Evolutionary conservation across 1,140 invertebrate species (phyloP), one percentile per base, ranked within the genome.

Genomic region (Chelonus insularis): DNA sequence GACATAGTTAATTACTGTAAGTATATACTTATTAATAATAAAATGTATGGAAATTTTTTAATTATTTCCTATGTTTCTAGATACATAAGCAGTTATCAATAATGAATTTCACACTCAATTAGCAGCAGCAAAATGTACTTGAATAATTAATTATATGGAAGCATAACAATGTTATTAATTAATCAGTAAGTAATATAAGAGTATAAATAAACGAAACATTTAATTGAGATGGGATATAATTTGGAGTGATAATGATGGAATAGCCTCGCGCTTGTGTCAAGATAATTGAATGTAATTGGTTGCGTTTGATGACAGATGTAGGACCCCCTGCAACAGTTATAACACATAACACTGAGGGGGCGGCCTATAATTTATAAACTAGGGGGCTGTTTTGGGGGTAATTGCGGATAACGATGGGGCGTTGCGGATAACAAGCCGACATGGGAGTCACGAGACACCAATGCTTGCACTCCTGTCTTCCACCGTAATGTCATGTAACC

Each of bases 311-410:
- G 66, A 68, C 63, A 68, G 66, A 68, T 68, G 66, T 60, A 62
- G 48, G 56, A 23, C 37, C 48, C 56, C 36, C 55, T 62, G 21
- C 36, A 34, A 21, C 25, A 50, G 18, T 18, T 47, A 54, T 45
- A 34, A 11, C 50, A 56, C 29, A 58, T 55, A 43, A 39, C 43
- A 20, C 48, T 39, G 6, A 67, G 48, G 60, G 70, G 65, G 60
- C 70, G 72, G 72, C 70, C 79, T 81, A 80, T 81, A 81, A 81
- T 81, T 81, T 81, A 77, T 80, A 78, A 80, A 77, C 74, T 77
- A 76, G 72, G 72, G 75, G 76, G 75, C 72, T 80, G 76, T 80
- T 79, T 80, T 79, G 72, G 78, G 60, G 76, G 76, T 81, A 81
- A 81, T 81, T 81, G 78, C 76, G 75, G 77, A 80, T 81, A 79